phyloP scores from a whole-genome alignment of 1,140 invertebrate genomes.

The Venustaconcha ellipsiformis region DNA sequence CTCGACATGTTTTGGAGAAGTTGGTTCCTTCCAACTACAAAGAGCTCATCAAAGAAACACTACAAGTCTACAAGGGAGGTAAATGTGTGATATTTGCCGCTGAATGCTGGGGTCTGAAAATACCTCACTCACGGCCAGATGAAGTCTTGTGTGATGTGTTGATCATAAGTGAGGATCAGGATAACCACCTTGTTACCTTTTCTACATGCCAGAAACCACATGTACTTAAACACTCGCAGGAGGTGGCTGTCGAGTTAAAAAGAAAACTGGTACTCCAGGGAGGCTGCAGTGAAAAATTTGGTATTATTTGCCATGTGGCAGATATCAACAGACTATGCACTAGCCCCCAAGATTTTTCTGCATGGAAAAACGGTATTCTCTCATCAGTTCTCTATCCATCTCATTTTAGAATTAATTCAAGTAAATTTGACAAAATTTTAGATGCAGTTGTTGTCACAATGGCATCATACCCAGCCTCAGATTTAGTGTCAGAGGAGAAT shows the following conservation, averaged over 20 bases:
- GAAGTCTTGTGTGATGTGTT: slow-evolving; percentile 39
- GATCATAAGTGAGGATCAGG: slow-evolving; percentile 33
- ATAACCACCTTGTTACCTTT: slow-evolving; percentile 41
- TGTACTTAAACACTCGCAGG: slow-evolving; percentile 20
- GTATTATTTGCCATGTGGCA: slow-evolving; percentile 44
- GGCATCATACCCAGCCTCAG: slow-evolving; percentile 45
- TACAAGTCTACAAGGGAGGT: slow-evolving; percentile 23
- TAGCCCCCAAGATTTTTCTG: slow-evolving; percentile 26
- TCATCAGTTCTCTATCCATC: slow-evolving; percentile 41
- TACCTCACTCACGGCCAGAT: slow-evolving; percentile 18
- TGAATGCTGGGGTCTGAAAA: slow-evolving; percentile 43
- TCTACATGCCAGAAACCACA: slow-evolving; percentile 2
- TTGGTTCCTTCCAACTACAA: slow-evolving; percentile 17
- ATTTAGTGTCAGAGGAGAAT: slow-evolving; percentile 26
- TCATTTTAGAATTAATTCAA: slow-evolving; percentile 35
- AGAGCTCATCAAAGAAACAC: slow-evolving; percentile 21
- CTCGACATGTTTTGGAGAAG: slow-evolving; percentile 31
- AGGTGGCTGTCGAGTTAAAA: slow-evolving; percentile 36
- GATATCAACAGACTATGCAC: slow-evolving; percentile 15
- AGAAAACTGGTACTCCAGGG: slow-evolving; percentile 45
- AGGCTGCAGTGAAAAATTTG: slow-evolving; percentile 53
- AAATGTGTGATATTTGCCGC: slow-evolving; percentile 30
- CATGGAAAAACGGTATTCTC: slow-evolving; percentile 19
- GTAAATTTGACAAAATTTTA: slow-evolving; percentile 44
- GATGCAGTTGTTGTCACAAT: slow-evolving; percentile 42